Percentiles rank a stretch among this genome's conserved stretches.
These are phyloP conservation scores for Lasioglossum figueresi DNA, from an alignment of 2,888 invertebrate species.

Conservation along the genomic window DNA sequence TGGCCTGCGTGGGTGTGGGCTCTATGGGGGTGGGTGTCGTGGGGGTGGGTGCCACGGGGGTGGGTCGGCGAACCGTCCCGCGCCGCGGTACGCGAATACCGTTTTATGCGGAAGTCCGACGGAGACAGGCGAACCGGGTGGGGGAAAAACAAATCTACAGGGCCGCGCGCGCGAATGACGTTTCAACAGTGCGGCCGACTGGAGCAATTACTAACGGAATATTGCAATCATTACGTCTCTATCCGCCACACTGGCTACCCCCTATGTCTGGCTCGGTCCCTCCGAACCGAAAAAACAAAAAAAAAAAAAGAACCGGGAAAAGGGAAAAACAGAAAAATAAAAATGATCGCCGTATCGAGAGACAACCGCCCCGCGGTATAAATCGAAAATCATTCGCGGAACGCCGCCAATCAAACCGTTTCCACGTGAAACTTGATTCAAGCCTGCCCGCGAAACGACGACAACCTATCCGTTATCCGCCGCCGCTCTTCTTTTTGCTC, in stretches of 20 bases:
- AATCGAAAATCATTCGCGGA: slow-evolving; percentile 72
- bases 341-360: slow-evolving; percentile 57
- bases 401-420: slow-evolving; percentile 71
- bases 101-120: slow-evolving; percentile 75
- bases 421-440: slow-evolving; percentile 68
- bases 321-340: background rate
- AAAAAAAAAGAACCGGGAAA: slow-evolving; percentile 5
- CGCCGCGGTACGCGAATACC: slow-evolving; percentile 84
- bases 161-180: slow-evolving; percentile 69
- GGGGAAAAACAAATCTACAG: slow-evolving; percentile 70
- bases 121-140: slow-evolving; percentile 25
- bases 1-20: background rate
- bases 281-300: slow-evolving; percentile 32
- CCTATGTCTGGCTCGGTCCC: slow-evolving; percentile 45
- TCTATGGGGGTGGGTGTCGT: slow-evolving; percentile 21
- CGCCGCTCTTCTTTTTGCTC: slow-evolving; percentile 22
- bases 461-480: slow-evolving; percentile 46
- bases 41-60: slow-evolving; percentile 52
- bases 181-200: slow-evolving; percentile 84
- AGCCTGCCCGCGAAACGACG: slow-evolving; percentile 42
- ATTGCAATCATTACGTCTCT: slow-evolving; percentile 81
- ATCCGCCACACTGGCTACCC: slow-evolving; percentile 61
- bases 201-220: slow-evolving; percentile 88
- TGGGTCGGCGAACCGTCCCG: slow-evolving; percentile 81
- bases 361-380: slow-evolving; percentile 62